Evolutionary conservation across 30 jellyfish, hydroid and myxozoan genomes (phyloP), one percentile per base, ranked within the genome.

Genomic region (Chrysaora quinquecirrha): DNA sequence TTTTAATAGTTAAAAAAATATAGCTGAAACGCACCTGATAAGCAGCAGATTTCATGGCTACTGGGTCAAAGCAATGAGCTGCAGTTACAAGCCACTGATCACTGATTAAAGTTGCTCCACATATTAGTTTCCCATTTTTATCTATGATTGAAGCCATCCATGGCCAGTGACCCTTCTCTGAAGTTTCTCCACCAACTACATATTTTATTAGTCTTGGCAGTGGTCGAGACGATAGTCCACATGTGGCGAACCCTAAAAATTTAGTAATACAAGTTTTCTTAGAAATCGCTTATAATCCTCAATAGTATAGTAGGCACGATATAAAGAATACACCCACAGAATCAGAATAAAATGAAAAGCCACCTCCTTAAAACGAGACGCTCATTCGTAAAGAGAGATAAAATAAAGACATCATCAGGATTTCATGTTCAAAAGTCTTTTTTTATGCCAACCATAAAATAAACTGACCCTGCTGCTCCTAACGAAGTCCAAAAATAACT

Each of bases 71-170:
- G 22, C 82, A 70, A 33, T 70, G 82, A 2, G 82, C 82, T 9
- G 82, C 82, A 70, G 82, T 70, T 1, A 70, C 29, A 23, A 70
- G 75, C 82, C 82, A 70, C 22, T 70, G 73, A 2, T 46, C 38
- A 23, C 16, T 32, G 67, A 70, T 35, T 30, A 70, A 22, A 3
- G 74, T n/a, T 2, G 82, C 48, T 4, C 82, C 82, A 35, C 82
- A 70, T 27, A 70, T 30, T n/a, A 70, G 32, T 34, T 70, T 70
- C 4, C 30, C 73, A 29, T 27, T 30, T 1, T 21, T 4, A 35
- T 70, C 74, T 3, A 70, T 70, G 30, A 70, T 70, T 4, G 82
- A 34, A 4, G 67, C 73, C 64, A 70, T 35, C 82, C 82, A 70
- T 2, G 82, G 82, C 82, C 82, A 70, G 20, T 7, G 31, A 27